Percentiles rank a stretch among this genome's conserved stretches.
phyloP scores from a whole-genome alignment of 2,888 invertebrate species.

The Exocentrus adspersus region DNA sequence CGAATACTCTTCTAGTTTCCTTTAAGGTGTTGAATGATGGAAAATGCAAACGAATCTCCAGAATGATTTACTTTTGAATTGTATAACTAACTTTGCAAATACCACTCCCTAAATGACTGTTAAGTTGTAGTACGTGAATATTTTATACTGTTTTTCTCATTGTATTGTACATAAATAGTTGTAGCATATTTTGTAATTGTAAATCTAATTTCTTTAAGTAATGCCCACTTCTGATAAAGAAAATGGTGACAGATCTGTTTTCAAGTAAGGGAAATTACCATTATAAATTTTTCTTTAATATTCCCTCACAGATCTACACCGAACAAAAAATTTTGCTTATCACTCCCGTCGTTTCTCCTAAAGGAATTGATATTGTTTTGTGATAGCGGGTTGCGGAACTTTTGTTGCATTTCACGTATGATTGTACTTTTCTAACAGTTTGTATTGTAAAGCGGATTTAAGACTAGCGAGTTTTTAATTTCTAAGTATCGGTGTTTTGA shows the following conservation, averaged over 20 bases:
- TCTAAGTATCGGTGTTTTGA: conserved; percentile 1
- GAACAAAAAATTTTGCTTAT: too few species aligned
- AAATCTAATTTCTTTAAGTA: background rate
- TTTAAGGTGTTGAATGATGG: background rate
- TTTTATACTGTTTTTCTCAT: background rate
- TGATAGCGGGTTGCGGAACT: conserved; percentile 10
- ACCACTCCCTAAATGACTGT: background rate
- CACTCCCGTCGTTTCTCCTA: background rate
- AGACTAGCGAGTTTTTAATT: background rate
- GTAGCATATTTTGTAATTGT: background rate
- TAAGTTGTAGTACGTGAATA: background rate
- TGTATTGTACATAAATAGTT: background rate
- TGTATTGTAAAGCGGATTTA: background rate
- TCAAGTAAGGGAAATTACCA: too few species aligned
- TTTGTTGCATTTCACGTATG: conserved; percentile 10
- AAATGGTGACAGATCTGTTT: too few species aligned
- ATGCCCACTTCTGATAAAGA: too few species aligned
- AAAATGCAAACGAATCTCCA: background rate
- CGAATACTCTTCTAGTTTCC: background rate
- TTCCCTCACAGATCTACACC: too few species aligned
- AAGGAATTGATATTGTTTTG: conserved; percentile 22
- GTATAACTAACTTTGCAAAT: too few species aligned
- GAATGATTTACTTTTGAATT: too few species aligned
- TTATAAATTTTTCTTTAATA: too few species aligned
- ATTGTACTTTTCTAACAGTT: conserved; percentile 9